Conservation (phyloP, 2,888 invertebrate genomes). For the Macaria notata region DNA sequence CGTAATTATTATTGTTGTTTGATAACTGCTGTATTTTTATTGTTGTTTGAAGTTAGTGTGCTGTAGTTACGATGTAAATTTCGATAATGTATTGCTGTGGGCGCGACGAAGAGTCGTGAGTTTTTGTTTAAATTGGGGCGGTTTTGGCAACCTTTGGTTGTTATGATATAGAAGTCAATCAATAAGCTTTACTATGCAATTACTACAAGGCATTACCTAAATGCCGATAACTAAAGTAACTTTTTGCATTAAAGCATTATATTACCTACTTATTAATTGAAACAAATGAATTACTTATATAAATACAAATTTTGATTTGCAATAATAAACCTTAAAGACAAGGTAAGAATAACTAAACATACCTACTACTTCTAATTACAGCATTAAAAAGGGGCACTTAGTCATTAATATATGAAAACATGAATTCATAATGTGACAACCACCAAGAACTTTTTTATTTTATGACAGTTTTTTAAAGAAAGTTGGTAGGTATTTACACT, state of each 20-base stretch:
- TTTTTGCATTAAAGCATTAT: conserved; percentile 6
- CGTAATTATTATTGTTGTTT: conserved; percentile 74
- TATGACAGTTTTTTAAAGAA: too few species aligned
- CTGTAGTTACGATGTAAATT: conserved; percentile 28
- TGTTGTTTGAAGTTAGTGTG: conserved; percentile 36
- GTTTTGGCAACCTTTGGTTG: neutral
- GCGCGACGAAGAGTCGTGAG: conserved; percentile 28
- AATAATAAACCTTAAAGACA: too few species aligned
- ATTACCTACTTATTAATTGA: too few species aligned
- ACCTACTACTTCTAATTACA: too few species aligned
- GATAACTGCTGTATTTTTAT: conserved; percentile 60
- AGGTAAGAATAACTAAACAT: too few species aligned
- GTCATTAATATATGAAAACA: too few species aligned
- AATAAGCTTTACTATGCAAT: neutral
- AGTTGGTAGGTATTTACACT: too few species aligned
- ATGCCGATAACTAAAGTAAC: conserved; percentile 17
- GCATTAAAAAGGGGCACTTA: too few species aligned
- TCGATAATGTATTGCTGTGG: conserved; percentile 21
- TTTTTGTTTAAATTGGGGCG: neutral
- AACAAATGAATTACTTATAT: too few species aligned
- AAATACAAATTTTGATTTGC: too few species aligned
- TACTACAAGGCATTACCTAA: neutral
- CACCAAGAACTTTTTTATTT: too few species aligned
- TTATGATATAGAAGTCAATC: neutral
- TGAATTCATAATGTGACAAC: too few species aligned